Base-by-base conservation (phyloP, 2,888 invertebrate species). In the Sarcophaga variegata region DNA sequence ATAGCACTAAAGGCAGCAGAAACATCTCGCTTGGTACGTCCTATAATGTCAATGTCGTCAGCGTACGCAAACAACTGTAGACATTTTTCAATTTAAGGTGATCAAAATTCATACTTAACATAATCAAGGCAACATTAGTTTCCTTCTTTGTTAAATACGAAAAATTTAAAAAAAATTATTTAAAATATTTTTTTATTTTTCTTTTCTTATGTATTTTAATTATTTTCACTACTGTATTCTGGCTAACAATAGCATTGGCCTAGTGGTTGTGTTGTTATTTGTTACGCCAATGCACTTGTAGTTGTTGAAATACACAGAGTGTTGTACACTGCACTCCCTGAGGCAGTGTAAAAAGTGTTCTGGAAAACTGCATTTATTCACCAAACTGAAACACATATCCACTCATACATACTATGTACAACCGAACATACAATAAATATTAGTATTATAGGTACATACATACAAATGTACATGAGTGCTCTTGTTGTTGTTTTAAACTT, bases 281-380 rank as follows among this genome's bases (percentile, higher is more conserved):
- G 71, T 66, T 83, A 72, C 69, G 77, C 77, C 86, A 77, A 75
- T 79, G 83, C 77, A 78, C 59, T 80, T 81, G 78, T 76, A 27
- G 66, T 78, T 83, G 83, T 75, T 86, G 70, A 69, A 71, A 70
- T 62, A 81, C 77, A 81, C 64, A 84, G 45, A 45, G 66, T 78
- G 69, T 83, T 86, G 59, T 86, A 71, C 81, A 81, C 87, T 87
- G 87, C 87, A 87, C 84, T 87, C 87, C 87, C 84, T 84, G 45
- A 71, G 87, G 87, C 81, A 45, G 47, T 84, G 87, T 81, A 87
- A 81, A 83, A 81, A 84, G 81, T 81, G 83, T 87, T 87, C 81
- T 81, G 86, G 84, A 84, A 81, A 83, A 84, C 81, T 83, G 75
- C 83, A 87, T 78, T 84, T 84, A 75, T 75, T 84, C 81, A 76